Evolutionary conservation across 2,113 vertebrate genomes (phyloP).

Genomic region (Chloroceryle aenea): DNA sequence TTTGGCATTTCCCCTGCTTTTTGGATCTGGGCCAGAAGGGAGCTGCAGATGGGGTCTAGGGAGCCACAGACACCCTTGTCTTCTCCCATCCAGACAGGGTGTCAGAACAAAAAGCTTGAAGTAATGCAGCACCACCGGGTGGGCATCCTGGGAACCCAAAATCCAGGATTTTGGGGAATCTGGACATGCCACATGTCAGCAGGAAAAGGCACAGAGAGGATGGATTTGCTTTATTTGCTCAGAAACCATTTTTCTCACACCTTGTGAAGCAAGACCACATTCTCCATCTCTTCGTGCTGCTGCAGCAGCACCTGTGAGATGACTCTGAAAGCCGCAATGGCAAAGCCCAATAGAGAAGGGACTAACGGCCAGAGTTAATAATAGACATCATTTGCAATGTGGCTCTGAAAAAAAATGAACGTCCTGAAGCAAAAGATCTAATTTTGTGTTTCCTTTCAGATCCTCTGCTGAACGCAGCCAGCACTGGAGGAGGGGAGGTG

Average conservation of each 20-base stretch:
- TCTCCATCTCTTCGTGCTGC: neutral
- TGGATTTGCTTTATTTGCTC: neutral
- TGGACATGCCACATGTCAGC: rapidly evolving
- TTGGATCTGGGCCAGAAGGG: neutral
- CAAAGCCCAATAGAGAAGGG: neutral
- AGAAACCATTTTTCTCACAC: neutral
- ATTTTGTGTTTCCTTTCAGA: slow-evolving; percentile 21
- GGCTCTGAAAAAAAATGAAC: neutral
- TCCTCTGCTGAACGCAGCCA: neutral
- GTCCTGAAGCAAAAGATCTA: neutral
- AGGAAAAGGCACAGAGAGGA: neutral
- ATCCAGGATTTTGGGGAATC: neutral
- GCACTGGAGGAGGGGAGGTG: neutral
- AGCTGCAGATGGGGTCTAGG: neutral
- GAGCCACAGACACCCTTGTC: neutral
- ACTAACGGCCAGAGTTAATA: neutral
- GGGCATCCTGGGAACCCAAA: neutral
- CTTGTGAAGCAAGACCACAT: rapidly evolving
- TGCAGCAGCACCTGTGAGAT: neutral
- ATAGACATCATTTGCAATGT: neutral
- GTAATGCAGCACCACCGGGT: no score
- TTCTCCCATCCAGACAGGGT: neutral
- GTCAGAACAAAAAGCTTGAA: neutral
- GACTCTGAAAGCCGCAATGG: neutral
- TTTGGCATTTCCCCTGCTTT: neutral